phyloP scores from a whole-genome alignment of 2,888 invertebrate species.

The Tenthredo amoena region DNA sequence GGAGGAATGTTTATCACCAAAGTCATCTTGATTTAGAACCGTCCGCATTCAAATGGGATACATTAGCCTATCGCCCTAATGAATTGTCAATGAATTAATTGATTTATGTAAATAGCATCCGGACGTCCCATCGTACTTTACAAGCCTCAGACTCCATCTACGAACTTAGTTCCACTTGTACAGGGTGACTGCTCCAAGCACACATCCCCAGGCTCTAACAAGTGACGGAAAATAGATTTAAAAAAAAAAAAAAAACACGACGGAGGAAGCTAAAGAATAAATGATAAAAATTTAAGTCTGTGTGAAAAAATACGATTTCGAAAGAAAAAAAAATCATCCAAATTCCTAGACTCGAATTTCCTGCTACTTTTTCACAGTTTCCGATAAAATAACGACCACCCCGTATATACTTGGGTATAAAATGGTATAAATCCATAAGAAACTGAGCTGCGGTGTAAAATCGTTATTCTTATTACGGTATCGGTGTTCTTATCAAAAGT shows the following conservation, averaged over 20 bases:
- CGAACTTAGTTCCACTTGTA: slow-evolving; percentile 19
- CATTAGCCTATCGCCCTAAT: slow-evolving; percentile 57
- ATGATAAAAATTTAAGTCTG: background rate
- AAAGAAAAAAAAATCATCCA: background rate
- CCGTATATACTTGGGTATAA: background rate
- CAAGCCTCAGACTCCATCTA: slow-evolving; percentile 29
- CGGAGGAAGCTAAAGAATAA: background rate
- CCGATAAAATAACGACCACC: background rate
- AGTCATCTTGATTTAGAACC: slow-evolving; percentile 60
- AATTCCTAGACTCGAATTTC: background rate
- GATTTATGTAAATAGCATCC: slow-evolving; percentile 59
- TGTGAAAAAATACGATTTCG: background rate
- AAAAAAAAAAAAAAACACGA: background rate
- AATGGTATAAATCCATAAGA: slow-evolving; percentile 14
- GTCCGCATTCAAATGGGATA: slow-evolving; percentile 57
- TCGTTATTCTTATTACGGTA: slow-evolving; percentile 53
- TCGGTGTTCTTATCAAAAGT: slow-evolving; percentile 50
- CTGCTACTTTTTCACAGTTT: background rate
- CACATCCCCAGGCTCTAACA: background rate
- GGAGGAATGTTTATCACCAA: slow-evolving; percentile 56
- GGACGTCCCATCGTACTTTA: slow-evolving; percentile 39
- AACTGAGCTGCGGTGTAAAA: slow-evolving; percentile 36
- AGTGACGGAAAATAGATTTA: background rate
- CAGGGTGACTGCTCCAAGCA: background rate
- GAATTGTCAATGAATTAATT: slow-evolving; percentile 63